phyloP scores from a whole-genome alignment of 2,113 vertebrate species.

The Panurus biarmicus region DNA sequence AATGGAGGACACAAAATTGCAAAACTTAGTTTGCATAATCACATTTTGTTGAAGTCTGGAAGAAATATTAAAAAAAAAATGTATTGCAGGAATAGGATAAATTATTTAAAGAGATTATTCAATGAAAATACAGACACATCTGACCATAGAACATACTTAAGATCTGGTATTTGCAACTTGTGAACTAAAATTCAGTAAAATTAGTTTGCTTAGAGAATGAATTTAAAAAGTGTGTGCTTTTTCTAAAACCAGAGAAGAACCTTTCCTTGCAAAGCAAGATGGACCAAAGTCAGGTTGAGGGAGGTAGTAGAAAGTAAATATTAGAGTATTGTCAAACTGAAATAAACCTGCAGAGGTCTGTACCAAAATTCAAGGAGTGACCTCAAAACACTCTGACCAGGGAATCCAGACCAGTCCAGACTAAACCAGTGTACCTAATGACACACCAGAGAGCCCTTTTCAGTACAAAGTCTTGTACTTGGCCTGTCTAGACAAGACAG shows the following conservation, averaged over 20 bases:
- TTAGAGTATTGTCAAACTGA: not conserved
- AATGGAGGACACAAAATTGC: not conserved
- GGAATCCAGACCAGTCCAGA: conserved; percentile 15
- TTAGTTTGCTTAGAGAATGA: not conserved
- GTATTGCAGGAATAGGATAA: not conserved
- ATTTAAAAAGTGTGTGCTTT: not conserved
- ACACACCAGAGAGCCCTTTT: conserved; percentile 63
- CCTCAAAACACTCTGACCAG: not conserved
- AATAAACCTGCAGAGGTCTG: not conserved
- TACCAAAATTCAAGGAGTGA: not conserved
- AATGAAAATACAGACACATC: not conserved
- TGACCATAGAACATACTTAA: not conserved
- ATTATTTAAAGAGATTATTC: not conserved
- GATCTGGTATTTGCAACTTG: not conserved
- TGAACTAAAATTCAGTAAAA: not conserved
- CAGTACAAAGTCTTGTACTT: conserved; percentile 64
- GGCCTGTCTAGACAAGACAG: conserved; percentile 69
- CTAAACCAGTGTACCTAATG: conserved; percentile 38
- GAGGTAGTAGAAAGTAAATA: not conserved
- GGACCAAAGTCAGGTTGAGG: not conserved
- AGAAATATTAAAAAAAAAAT: not conserved
- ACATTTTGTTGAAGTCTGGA: not conserved
- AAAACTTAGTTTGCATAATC: not conserved
- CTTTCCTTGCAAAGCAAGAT: not conserved
- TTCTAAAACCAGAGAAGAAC: not conserved